Evolutionary conservation across 2,888 invertebrate species (phyloP), one percentile per base, ranked within the genome.

Genomic region (Spatulosminthurus flaviceps): DNA sequence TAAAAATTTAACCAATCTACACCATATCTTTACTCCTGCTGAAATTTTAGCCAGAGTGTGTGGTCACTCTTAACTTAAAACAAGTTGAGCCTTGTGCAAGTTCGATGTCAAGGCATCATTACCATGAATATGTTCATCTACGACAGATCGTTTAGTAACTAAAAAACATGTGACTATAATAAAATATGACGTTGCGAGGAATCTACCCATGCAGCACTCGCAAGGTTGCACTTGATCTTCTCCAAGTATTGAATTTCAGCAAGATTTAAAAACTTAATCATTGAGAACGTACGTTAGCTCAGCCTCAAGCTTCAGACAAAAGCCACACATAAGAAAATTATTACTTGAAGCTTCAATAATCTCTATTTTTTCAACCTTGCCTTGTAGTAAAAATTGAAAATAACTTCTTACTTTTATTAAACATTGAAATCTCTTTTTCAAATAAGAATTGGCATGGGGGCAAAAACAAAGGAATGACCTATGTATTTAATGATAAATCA

Each of bases 401-500:
- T 34, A 34, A 34, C 4, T 4, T 4, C 5, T 4, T 51, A 19
- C 5, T 51, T 51, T n/a, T 9, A 9, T 41, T 51, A 11, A 51
- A 19, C 2, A 51, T 2, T 2, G 16, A 13, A 51, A 51, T 51
- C 51, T 51, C 29, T n/a, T 24, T 28, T n/a, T n/a, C n/a, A n/a
- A n/a, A n/a, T n/a, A n/a, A n/a, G n/a, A n/a, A n/a, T n/a, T 13
- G n/a, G 29, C 29, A 13, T 64, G 21, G 22, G 28, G 5, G 43
- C 24, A 11, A 22, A 43, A 24, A 72, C 71, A 72, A 43, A 74
- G 34, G 13, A 64, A 61, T 13, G 60, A 19, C 51, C 61, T n/a
- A 60, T 24, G 73, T 51, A 51, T 60, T 73, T 60, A 28, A 60
- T 74, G 74, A 74, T 64, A 74, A 61, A 74, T 74, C 74, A 74